These are phyloP conservation scores for Micromussa lordhowensis DNA, from an alignment of 92 coral and sea anemone species.

Conservation along the genomic window DNA sequence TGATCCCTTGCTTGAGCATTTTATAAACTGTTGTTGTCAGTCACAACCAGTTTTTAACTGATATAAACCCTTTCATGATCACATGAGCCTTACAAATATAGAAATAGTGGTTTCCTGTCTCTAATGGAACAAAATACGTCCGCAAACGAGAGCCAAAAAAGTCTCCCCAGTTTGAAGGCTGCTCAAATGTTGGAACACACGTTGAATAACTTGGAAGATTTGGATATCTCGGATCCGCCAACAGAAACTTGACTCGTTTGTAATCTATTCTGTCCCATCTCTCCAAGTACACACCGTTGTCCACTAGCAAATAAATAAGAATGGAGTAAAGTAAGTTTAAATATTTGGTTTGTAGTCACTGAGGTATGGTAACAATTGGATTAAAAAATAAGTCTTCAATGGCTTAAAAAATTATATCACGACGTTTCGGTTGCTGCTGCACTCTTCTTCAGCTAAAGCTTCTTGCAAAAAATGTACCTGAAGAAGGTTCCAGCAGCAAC, in stretches of 20 bases:
- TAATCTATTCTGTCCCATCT: slow-evolving; percentile 47
- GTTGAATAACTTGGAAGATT: slow-evolving; percentile 33
- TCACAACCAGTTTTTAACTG: neutral
- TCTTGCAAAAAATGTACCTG: too few relatives aligned
- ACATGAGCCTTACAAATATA: slow-evolving; percentile 22
- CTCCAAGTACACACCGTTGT: slow-evolving; percentile 29
- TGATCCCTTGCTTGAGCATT: too few relatives aligned
- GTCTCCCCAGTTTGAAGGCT: slow-evolving; percentile 61
- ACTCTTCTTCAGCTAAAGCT: too few relatives aligned
- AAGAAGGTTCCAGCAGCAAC: too few relatives aligned
- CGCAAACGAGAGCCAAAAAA: slow-evolving; percentile 55
- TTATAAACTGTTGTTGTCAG: too few relatives aligned
- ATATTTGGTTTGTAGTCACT: too few relatives aligned
- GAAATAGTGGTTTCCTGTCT: slow-evolving; percentile 45
- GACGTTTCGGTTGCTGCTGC: too few relatives aligned
- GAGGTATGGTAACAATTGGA: too few relatives aligned
- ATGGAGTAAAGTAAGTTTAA: neutral
- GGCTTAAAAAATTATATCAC: too few relatives aligned
- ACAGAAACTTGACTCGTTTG: slow-evolving; percentile 17
- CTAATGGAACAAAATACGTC: slow-evolving; percentile 54
- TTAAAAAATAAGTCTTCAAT: too few relatives aligned
- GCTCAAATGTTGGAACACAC: slow-evolving; percentile 34
- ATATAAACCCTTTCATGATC: neutral
- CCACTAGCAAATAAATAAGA: neutral
- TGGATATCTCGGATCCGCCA: slow-evolving; percentile 48